Evolutionary conservation across 2,888 invertebrate species (phyloP).

Genomic region (Clunio marinus): DNA sequence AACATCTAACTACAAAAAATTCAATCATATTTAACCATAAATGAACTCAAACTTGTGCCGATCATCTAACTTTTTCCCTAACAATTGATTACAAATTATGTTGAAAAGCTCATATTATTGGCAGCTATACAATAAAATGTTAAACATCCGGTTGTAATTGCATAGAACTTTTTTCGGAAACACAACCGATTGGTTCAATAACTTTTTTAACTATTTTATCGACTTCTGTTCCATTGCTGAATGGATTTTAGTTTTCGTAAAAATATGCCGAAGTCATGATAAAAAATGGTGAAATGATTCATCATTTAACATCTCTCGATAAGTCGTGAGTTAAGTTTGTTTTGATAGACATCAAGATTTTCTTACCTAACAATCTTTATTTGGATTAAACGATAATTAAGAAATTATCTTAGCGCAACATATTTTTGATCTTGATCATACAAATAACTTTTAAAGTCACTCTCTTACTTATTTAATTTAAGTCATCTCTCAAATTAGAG

Average conservation of each 20-base stretch:
- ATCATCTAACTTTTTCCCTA: background rate
- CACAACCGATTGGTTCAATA: constrained; percentile 32
- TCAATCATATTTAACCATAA: background rate
- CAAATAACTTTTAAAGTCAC: background rate
- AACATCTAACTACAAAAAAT: background rate
- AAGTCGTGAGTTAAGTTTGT: background rate
- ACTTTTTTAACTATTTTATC: background rate
- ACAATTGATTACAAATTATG: constrained; percentile 12
- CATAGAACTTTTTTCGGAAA: constrained; percentile 31
- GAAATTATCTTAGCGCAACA: background rate
- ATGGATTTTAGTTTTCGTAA: no score
- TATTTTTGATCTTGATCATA: background rate
- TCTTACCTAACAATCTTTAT: no score
- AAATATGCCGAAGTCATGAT: background rate
- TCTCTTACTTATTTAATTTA: no score
- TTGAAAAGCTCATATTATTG: background rate
- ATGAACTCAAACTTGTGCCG: background rate
- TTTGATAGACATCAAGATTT: background rate
- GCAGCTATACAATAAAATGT: constrained; percentile 11
- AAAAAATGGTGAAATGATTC: background rate
- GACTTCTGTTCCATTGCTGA: no score
- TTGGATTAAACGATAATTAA: constrained; percentile 8
- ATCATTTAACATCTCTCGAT: background rate
- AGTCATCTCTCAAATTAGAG: background rate
- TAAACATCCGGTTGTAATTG: constrained; percentile 29